These are phyloP conservation scores for Helicoverpa zea DNA, from an alignment of 1,140 invertebrate genomes.

Conservation along the genomic window DNA sequence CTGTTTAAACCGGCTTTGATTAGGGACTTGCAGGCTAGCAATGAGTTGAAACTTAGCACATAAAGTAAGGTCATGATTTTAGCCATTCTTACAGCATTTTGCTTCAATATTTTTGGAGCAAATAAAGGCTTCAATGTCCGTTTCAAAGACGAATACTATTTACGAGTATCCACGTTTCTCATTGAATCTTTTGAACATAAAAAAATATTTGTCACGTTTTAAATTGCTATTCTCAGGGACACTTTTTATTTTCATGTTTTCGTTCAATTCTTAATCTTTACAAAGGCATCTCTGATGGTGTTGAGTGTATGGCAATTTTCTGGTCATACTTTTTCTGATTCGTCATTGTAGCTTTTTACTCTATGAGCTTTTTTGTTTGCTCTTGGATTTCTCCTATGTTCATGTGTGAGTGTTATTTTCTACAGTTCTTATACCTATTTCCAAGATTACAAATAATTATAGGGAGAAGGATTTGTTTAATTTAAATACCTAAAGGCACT, in stretches of 20 bases:
- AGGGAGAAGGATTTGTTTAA: no score
- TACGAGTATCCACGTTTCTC: not conserved
- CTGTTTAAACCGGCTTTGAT: slow-evolving; percentile 11
- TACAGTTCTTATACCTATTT: not conserved
- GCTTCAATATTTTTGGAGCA: not conserved
- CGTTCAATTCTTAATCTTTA: slow-evolving; percentile 28
- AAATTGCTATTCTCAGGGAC: slow-evolving; percentile 50
- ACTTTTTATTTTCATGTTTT: slow-evolving; percentile 32
- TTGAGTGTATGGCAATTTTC: slow-evolving; percentile 58
- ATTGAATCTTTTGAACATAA: slow-evolving; percentile 10
- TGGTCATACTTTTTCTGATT: slow-evolving; percentile 59
- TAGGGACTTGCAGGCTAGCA: not conserved
- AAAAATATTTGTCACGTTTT: slow-evolving; percentile 47
- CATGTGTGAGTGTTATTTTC: not conserved
- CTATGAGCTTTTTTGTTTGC: slow-evolving; percentile 12
- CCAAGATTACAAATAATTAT: no score
- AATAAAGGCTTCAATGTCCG: not conserved
- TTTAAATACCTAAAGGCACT: no score
- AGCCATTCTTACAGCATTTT: not conserved
- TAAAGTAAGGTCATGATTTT: not conserved
- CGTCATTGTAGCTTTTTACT: slow-evolving; percentile 60
- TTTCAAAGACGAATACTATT: slow-evolving; percentile 14
- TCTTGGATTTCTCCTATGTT: not conserved
- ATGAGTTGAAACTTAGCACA: not conserved
- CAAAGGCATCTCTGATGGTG: slow-evolving; percentile 26